Conservation (phyloP, 2,888 invertebrate genomes). For the Syrphus vitripennis region DNA sequence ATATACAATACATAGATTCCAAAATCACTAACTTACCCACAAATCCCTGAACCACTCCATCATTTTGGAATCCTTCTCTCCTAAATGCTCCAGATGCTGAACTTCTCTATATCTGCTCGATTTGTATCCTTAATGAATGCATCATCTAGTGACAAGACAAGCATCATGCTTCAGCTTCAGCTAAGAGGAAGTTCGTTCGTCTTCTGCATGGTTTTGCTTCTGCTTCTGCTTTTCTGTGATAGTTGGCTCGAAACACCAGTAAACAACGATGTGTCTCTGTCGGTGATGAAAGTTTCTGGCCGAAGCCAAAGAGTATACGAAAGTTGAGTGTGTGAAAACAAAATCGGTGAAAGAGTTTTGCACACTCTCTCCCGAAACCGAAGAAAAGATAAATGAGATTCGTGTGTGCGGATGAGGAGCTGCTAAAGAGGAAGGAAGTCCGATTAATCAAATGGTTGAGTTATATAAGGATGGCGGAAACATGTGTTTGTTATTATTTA, state of each 20-base stretch:
- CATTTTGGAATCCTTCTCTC: slow-evolving; percentile 1
- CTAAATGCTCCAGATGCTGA: slow-evolving; percentile 23
- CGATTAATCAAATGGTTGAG: slow-evolving; percentile 63
- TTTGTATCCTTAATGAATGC: slow-evolving; percentile 53
- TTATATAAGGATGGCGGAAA: slow-evolving; percentile 55
- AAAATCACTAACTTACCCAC: slow-evolving; percentile 31
- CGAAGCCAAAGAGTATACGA: not conserved
- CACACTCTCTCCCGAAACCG: not conserved
- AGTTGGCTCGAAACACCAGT: not conserved
- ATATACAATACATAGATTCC: not conserved
- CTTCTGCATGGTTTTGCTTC: not conserved
- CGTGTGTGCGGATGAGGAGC: slow-evolving; percentile 19
- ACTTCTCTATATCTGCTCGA: slow-evolving; percentile 30
- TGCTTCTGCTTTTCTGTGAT: not conserved
- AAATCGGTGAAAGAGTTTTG: slow-evolving; percentile 24
- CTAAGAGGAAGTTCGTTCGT: not conserved
- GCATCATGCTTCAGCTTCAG: not conserved
- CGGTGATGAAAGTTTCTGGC: slow-evolving; percentile 34
- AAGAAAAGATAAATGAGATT: slow-evolving; percentile 40
- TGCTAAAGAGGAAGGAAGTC: slow-evolving; percentile 24
- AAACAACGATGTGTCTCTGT: slow-evolving; percentile 42
- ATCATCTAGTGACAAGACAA: slow-evolving; percentile 47
- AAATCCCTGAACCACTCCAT: slow-evolving; percentile 25
- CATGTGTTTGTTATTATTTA: slow-evolving; percentile 66
- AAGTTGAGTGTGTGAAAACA: not conserved